Evolutionary conservation across 2,113 vertebrate species (phyloP).

Genomic region (Calyptommatus sinebrachiatus): DNA sequence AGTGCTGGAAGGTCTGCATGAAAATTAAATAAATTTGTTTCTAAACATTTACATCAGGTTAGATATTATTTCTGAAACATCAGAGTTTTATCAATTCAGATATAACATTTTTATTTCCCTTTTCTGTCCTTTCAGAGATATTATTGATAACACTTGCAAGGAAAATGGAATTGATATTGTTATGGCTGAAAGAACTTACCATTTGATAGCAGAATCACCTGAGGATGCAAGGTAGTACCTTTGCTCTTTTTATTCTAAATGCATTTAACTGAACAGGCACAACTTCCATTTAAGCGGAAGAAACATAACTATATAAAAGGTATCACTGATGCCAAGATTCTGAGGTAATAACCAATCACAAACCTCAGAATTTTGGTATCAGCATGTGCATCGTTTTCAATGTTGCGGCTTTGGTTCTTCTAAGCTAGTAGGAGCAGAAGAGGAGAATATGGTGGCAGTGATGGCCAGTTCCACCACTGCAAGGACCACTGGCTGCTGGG

Average conservation of each 20-base stretch:
- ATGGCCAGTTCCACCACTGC: too few species aligned
- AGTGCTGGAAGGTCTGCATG: background rate
- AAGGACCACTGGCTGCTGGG: too few species aligned
- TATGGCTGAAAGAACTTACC: constrained; percentile 87
- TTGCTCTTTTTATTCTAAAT: background rate
- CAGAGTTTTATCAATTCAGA: background rate
- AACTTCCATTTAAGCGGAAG: background rate
- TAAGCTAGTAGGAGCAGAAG: too few species aligned
- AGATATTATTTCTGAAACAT: background rate
- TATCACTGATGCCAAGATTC: too few species aligned
- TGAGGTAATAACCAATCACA: too few species aligned
- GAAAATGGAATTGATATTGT: constrained; percentile 94
- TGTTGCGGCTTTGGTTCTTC: too few species aligned
- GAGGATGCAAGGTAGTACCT: constrained; percentile 89
- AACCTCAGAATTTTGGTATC: too few species aligned
- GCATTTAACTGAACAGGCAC: background rate
- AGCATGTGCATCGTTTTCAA: too few species aligned
- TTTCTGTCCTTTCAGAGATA: constrained; percentile 74
- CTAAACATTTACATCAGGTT: background rate
- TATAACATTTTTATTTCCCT: background rate
- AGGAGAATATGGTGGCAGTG: too few species aligned
- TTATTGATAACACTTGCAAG: constrained; percentile 90
- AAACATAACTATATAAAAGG: too few species aligned
- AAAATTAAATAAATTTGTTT: background rate
- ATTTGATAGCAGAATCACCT: constrained; percentile 92